phyloP scores from a whole-genome alignment of 2,113 vertebrate genomes.

The Cyprinodon tularosa region DNA sequence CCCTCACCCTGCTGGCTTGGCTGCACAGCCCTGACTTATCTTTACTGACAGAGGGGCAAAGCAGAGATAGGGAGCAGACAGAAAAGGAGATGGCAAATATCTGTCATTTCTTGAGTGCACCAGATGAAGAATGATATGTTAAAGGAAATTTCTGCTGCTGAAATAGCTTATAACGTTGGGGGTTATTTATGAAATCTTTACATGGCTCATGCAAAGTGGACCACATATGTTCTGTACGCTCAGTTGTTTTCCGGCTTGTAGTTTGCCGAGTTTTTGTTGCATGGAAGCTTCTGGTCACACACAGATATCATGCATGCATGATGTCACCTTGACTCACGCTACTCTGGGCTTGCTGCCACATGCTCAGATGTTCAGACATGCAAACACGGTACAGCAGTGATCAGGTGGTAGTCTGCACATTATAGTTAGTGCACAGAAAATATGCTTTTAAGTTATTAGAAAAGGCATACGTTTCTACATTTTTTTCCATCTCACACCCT shows the following conservation, averaged over 20 bases:
- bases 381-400: constrained; percentile 13
- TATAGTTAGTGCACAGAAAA: background rate
- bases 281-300: constrained; percentile 27
- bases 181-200: background rate
- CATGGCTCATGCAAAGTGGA: background rate
- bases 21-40: constrained; percentile 66
- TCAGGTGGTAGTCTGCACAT: constrained; percentile 23
- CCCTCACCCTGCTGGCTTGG: constrained; percentile 46
- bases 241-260: background rate
- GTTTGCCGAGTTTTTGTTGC: constrained; percentile 28
- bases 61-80: constrained; percentile 38
- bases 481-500: too few relatives aligned
- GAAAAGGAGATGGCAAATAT: constrained; percentile 41
- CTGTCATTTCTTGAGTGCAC: constrained; percentile 35
- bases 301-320: constrained; percentile 53
- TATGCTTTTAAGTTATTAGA: too few relatives aligned
- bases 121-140: constrained; percentile 5
- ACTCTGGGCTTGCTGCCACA: constrained; percentile 42
- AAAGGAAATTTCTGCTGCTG: background rate
- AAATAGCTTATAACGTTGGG: background rate
- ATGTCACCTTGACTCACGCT: constrained; percentile 66
- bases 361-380: constrained; percentile 38
- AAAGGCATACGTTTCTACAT: too few relatives aligned
- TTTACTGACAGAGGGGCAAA: constrained; percentile 60
- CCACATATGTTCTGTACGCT: background rate